These are phyloP conservation scores for Pseudoatta argentina DNA, from an alignment of 1,140 invertebrate species.

Conservation along the genomic window DNA sequence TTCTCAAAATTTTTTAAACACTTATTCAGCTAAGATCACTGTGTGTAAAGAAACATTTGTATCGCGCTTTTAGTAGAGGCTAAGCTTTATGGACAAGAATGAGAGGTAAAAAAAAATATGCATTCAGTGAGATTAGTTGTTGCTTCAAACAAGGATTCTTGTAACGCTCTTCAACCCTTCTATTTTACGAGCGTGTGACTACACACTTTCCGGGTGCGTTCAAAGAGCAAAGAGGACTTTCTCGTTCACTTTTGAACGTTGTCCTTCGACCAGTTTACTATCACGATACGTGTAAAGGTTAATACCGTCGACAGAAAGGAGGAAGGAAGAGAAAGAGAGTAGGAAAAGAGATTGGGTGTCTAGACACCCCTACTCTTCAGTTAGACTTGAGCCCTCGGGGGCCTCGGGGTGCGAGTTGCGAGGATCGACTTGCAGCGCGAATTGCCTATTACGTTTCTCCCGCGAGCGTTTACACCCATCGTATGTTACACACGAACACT, in stretches of 20 bases:
- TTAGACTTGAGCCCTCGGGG: constrained; percentile 4
- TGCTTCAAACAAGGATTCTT: not conserved
- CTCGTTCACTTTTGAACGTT: constrained; percentile 41
- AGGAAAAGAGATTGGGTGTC: constrained; percentile 71
- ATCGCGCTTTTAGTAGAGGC: constrained; percentile 1
- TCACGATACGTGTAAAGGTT: constrained; percentile 50
- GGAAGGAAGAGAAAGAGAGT: not conserved
- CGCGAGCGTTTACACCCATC: constrained; percentile 51
- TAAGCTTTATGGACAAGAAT: not conserved
- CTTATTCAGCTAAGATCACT: not conserved
- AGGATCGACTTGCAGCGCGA: constrained; percentile 33
- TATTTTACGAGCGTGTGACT: not conserved
- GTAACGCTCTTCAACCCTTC: not conserved
- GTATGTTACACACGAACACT: not conserved
- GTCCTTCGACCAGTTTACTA: constrained; percentile 29
- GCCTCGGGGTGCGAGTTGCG: constrained; percentile 15
- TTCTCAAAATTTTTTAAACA: not conserved
- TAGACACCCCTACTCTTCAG: constrained; percentile 67
- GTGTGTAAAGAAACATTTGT: not conserved
- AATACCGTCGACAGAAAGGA: not conserved
- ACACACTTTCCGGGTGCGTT: not conserved
- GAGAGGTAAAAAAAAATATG: not conserved
- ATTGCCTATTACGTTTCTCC: constrained; percentile 52
- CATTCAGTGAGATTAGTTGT: constrained; percentile 1
- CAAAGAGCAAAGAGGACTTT: constrained; percentile 28